Evolutionary conservation across 2,888 invertebrate genomes (phyloP), one percentile per base, ranked within the genome.

Genomic region (Dicranocentrus wangi): DNA sequence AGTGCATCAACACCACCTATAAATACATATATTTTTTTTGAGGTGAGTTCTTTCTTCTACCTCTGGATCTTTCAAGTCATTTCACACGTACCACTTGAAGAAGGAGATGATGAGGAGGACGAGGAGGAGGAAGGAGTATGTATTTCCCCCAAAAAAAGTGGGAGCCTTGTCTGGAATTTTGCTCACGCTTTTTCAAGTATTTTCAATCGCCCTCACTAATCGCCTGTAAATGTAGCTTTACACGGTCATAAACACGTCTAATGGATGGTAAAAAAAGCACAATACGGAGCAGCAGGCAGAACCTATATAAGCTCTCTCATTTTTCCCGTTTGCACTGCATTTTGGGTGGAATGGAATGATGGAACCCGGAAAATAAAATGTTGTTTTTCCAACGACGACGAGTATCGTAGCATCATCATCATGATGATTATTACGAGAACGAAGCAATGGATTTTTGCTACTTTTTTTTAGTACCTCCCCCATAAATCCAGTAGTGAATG

Each of bases 181-280:
- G 55, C 55, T 66, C 65, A 42, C 58, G 66, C 39, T 66, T 53
- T n/a, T 10, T 66, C 66, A 66, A 58, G 55, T 65, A 55, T 66
- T 75, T 75, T 75, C 75, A 65, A 65, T 65, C 75, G 55, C 63
- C 63, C 51, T 32, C 63, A 43, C 72, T 75, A 75, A 75, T 75
- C 65, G 65, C 43, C 58, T 75, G 39, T 66, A 73, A 73, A 73
- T 73, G 66, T 51, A 51, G 66, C 51, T 17, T 68, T 68, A 47
- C 65, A 25, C 69, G 23, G 21, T 60, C 58, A 42, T 71, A 60
- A 71, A 71, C 71, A 71, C 60, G 60, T 71, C 58, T 39, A 58
- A 51, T n/a, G 15, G 32, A 55, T 21, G 19, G 58, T 21, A 32
- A 53, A 68, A 51, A 32, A 32, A 32, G 32, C 32, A 58, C 25